Percentiles rank a stretch among this genome's conserved stretches.
Conservation (phyloP, 2,113 vertebrate genomes). For the Petrocephalus zakoni region DNA sequence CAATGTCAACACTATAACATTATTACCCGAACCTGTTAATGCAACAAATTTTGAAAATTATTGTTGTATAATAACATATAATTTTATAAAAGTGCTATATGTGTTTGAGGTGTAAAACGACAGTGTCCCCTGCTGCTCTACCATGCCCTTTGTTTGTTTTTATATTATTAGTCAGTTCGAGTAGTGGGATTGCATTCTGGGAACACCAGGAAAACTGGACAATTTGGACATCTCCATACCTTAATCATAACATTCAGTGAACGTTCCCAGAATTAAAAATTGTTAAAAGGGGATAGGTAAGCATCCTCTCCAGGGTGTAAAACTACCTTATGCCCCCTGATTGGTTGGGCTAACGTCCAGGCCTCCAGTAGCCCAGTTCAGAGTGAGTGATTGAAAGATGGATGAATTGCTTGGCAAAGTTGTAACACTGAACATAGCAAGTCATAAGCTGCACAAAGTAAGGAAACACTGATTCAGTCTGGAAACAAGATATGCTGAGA, state of each 20-base stretch:
- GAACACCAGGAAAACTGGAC: no score
- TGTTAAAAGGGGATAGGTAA: not conserved
- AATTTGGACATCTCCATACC: no score
- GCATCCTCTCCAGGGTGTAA: not conserved
- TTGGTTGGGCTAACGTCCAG: not conserved
- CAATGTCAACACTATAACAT: not conserved
- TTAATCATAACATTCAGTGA: no score
- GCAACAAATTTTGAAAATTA: not conserved
- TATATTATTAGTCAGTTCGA: not conserved
- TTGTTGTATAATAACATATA: not conserved
- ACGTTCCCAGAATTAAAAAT: no score
- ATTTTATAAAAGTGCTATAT: not conserved
- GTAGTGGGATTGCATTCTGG: no score
- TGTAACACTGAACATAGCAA: not conserved
- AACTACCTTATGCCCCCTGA: not conserved
- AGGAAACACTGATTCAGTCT: not conserved
- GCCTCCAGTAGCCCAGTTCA: not conserved
- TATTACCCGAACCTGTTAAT: not conserved
- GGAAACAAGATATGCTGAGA: not conserved
- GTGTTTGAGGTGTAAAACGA: not conserved
- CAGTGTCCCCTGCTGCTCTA: not conserved
- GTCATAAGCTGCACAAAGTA: not conserved
- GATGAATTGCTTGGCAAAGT: not conserved
- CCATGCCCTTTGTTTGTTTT: not conserved
- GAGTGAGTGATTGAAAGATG: not conserved